Conservation (phyloP, 2,797 vertebrate species). For the Sorex maritimensis region DNA sequence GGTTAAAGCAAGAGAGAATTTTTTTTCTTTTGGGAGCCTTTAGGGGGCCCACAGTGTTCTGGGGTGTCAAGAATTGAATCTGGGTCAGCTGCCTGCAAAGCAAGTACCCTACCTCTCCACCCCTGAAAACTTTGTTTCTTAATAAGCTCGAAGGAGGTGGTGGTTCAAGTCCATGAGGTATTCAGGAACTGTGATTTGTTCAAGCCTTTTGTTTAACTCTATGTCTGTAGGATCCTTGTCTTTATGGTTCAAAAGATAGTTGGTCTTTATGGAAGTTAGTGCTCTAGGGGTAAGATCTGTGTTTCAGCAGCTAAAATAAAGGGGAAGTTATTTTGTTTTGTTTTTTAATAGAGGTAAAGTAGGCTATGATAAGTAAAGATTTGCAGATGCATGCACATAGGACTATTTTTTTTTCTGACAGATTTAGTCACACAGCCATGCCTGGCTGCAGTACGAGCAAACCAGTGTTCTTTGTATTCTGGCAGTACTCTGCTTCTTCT, state of each 20-base stretch:
- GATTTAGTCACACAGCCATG: background rate
- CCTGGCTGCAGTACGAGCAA: background rate
- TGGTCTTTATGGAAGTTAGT: background rate
- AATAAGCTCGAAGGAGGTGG: background rate
- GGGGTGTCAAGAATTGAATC: too few relatives aligned
- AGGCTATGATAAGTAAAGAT: background rate
- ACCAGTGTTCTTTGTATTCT: background rate
- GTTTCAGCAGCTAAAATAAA: background rate
- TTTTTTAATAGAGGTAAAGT: background rate
- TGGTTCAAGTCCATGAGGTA: background rate
- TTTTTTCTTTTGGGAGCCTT: background rate
- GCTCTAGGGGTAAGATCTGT: background rate
- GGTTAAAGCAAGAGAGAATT: slow-evolving; percentile 29
- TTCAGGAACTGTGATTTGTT: background rate
- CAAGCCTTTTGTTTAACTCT: background rate
- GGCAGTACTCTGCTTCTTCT: background rate
- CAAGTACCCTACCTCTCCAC: too few relatives aligned
- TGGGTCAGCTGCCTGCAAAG: too few relatives aligned
- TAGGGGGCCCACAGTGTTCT: too few relatives aligned
- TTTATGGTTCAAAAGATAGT: background rate
- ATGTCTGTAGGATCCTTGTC: background rate
- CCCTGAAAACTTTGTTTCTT: background rate
- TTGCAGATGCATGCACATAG: background rate
- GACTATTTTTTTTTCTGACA: background rate
- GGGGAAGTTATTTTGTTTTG: background rate